Percentiles rank a stretch among this genome's conserved stretches.
These are phyloP conservation scores for Thryonomys swinderianus DNA, from an alignment of 2,113 vertebrate species.

Conservation along the genomic window DNA sequence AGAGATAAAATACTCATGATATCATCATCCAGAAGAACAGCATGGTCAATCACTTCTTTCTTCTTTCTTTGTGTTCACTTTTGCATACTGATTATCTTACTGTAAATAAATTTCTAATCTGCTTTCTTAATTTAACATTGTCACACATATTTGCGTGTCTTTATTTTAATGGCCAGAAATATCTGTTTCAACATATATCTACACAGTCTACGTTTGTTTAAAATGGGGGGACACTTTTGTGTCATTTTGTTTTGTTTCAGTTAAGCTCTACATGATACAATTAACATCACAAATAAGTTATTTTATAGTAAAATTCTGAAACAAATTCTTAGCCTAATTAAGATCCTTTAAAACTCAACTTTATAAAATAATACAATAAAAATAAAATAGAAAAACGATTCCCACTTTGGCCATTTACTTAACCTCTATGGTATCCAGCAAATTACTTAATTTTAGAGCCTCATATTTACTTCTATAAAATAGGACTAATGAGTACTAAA, in stretches of 20 bases:
- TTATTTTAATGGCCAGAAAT: not conserved
- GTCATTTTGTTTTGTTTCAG: not conserved
- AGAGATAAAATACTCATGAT: not conserved
- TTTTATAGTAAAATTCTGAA: constrained; percentile 18
- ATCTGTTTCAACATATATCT: not conserved
- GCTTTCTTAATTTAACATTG: not conserved
- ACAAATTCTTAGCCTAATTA: not conserved
- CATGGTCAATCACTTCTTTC: not conserved
- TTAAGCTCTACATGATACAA: not conserved
- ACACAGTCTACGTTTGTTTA: not conserved
- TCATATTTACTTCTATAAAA: too few relatives aligned
- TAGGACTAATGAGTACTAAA: not conserved
- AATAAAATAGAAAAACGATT: constrained; percentile 10
- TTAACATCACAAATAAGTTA: not conserved
- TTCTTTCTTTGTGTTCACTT: not conserved
- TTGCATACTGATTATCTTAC: not conserved
- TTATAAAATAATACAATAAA: not conserved
- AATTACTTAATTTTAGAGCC: not conserved
- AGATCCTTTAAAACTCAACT: not conserved
- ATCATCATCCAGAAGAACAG: not conserved
- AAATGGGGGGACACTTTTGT: not conserved
- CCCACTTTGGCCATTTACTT: not conserved
- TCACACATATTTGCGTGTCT: not conserved
- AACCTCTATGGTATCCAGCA: not conserved
- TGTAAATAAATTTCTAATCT: not conserved